Evolutionary conservation across 2,113 vertebrate species (phyloP).

Genomic region (Rhizomys pruinosus): DNA sequence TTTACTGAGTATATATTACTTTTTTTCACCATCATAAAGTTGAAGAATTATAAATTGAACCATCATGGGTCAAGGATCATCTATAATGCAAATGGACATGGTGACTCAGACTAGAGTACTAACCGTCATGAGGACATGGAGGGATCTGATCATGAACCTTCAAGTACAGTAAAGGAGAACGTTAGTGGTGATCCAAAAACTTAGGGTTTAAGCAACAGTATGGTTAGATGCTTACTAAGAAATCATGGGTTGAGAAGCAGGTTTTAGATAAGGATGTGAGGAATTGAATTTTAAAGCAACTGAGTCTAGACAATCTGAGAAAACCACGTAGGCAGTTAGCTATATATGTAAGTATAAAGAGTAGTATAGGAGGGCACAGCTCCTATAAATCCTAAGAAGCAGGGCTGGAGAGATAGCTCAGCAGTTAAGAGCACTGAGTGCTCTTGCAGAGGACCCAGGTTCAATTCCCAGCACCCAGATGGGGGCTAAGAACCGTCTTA

Average conservation of each 20-base stretch:
- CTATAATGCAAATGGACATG: neutral
- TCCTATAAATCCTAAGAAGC: neutral
- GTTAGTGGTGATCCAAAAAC: neutral
- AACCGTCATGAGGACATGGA: neutral
- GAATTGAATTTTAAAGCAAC: slow-evolving; percentile 19
- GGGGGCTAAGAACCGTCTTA: no score
- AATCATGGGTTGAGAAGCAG: neutral
- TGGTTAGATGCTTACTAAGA: neutral
- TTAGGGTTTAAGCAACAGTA: neutral
- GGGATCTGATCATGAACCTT: neutral
- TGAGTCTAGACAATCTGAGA: neutral
- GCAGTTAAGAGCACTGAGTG: no score
- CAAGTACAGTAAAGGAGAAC: neutral
- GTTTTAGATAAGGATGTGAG: neutral
- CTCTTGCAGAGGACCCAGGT: no score
- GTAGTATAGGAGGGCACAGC: neutral
- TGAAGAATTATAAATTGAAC: neutral
- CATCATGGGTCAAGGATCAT: neutral
- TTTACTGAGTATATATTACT: neutral
- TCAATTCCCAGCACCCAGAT: no score
- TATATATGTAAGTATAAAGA: neutral
- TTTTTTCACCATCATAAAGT: neutral
- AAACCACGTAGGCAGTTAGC: neutral
- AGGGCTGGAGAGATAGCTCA: no score
- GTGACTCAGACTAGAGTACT: neutral